A percentile compares a stretch with the other conserved stretches of the same genome.
These are phyloP conservation scores for Trididemnum clinides DNA, from an alignment of 23 tunicate species.

Conservation along the genomic window DNA sequence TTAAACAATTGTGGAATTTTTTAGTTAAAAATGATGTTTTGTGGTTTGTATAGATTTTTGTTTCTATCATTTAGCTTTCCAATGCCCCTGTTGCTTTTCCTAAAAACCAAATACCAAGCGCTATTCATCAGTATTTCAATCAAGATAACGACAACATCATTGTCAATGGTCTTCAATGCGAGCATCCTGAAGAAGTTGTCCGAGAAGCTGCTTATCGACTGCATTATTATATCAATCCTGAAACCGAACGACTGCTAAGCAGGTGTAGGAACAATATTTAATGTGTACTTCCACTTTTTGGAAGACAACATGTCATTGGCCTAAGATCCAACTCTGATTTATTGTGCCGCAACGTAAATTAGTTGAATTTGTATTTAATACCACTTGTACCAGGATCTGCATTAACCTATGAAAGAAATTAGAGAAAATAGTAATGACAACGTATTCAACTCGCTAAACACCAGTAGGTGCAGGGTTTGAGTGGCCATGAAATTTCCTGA, in stretches of 20 bases:
- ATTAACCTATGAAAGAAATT: too few species aligned
- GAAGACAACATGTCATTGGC: neutral
- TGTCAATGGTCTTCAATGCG: constrained; percentile 50
- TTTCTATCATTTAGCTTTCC: constrained; percentile 32
- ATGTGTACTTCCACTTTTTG: neutral
- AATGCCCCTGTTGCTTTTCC: constrained; percentile 55
- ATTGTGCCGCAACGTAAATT: neutral
- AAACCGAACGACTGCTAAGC: constrained; percentile 45
- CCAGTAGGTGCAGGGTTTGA: too few species aligned
- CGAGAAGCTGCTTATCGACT: constrained; percentile 81
- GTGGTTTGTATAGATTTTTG: too few species aligned
- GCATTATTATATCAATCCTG: constrained; percentile 58
- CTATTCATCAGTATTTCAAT: constrained; percentile 35
- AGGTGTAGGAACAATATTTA: constrained; percentile 10
- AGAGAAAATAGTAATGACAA: too few species aligned
- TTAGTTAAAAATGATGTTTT: too few species aligned
- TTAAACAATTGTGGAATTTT: too few species aligned
- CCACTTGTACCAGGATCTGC: too few species aligned
- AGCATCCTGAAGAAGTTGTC: constrained; percentile 68
- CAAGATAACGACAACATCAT: constrained; percentile 33
- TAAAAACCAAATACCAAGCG: constrained; percentile 43
- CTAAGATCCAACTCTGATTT: neutral
- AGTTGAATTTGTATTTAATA: too few species aligned
- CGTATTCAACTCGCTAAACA: too few species aligned
- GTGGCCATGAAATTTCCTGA: too few species aligned